phyloP scores from a whole-genome alignment of 2,113 vertebrate genomes.

The Callionymus lyra region DNA sequence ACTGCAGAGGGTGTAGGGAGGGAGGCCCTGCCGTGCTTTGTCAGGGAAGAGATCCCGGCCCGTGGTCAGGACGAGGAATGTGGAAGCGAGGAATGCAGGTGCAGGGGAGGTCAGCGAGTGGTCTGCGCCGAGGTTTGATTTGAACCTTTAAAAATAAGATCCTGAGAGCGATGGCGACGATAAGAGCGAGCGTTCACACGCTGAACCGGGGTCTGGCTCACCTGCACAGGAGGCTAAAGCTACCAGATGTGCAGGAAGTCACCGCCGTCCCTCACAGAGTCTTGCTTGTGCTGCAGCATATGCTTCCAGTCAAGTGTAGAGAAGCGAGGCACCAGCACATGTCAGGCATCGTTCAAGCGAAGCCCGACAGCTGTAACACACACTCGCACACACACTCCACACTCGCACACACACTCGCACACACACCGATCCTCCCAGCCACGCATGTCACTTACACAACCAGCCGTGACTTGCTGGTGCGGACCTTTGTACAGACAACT shows the following conservation, averaged over 20 bases:
- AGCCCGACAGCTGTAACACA: constrained; percentile 88
- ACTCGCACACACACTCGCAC: constrained; percentile 73
- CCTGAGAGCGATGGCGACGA: too few species aligned
- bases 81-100: too few species aligned
- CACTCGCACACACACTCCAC: too few species aligned
- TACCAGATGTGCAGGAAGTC: constrained; percentile 95
- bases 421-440: constrained; percentile 44
- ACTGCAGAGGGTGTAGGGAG: too few species aligned
- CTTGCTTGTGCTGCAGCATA: constrained; percentile 87
- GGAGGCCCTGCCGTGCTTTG: too few species aligned
- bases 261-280: constrained; percentile 78
- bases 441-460: constrained; percentile 79
- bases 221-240: constrained; percentile 84
- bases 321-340: constrained; percentile 88
- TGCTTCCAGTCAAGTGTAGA: constrained; percentile 97
- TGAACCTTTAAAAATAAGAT: too few species aligned
- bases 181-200: too few species aligned
- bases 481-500: constrained; percentile 86
- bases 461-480: too few species aligned
- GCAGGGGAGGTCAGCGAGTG: too few species aligned
- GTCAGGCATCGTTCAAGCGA: constrained; percentile 94
- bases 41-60: too few species aligned
- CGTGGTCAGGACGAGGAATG: too few species aligned
- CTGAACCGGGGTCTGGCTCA: constrained; percentile 89
- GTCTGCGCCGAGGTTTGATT: too few species aligned